phyloP scores from a whole-genome alignment of 2,888 invertebrate genomes.

The Hydrotaea cyrtoneurina region DNA sequence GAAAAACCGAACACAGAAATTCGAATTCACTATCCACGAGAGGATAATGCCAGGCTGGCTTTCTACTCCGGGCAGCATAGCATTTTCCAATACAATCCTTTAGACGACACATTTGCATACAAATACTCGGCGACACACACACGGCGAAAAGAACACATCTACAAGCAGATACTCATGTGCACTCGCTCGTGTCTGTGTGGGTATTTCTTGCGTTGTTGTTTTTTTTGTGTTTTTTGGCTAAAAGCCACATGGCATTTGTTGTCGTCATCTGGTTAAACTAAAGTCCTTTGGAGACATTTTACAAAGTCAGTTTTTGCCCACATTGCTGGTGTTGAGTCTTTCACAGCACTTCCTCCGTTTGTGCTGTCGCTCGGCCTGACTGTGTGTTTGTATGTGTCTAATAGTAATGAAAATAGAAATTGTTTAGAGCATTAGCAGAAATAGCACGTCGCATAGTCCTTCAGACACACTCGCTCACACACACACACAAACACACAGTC shows the following conservation, averaged over 20 bases:
- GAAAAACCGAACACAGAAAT: not conserved
- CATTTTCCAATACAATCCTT: conserved; percentile 37
- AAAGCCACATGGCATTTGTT: conserved; percentile 69
- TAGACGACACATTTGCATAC: conserved; percentile 1
- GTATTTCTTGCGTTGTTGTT: not conserved
- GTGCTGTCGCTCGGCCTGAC: not conserved
- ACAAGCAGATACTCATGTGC: too few relatives aligned
- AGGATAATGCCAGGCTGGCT: not conserved
- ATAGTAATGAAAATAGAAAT: conserved; percentile 62
- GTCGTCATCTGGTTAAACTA: conserved; percentile 67
- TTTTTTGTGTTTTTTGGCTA: too few relatives aligned
- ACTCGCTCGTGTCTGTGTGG: not conserved
- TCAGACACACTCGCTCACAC: not conserved
- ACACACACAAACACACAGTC: too few relatives aligned
- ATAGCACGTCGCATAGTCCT: not conserved
- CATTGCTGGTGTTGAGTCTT: not conserved
- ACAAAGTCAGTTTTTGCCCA: conserved; percentile 56
- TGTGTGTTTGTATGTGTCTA: conserved; percentile 42
- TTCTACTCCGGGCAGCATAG: not conserved
- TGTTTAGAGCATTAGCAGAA: conserved; percentile 61
- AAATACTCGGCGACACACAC: conserved; percentile 4
- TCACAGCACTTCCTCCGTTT: not conserved
- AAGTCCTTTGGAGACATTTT: conserved; percentile 65
- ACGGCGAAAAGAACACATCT: not conserved
- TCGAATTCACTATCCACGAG: not conserved